Evolutionary conservation across 2,113 vertebrate genomes (phyloP), one percentile per base, ranked within the genome.

Genomic region (Oxyruncus cristatus): DNA sequence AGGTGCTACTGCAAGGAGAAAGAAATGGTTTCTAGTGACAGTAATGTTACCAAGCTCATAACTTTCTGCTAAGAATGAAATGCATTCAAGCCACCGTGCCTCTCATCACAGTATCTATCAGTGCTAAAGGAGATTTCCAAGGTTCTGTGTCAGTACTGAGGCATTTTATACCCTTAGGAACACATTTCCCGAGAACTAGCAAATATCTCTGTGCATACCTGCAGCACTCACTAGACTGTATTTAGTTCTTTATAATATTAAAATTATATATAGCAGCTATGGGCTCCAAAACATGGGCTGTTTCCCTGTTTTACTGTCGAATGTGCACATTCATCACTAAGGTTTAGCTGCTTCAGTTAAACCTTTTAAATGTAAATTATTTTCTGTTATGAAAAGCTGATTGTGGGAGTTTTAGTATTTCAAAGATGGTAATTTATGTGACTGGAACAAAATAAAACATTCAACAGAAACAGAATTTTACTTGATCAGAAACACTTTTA

Each of bases 361-460:
- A 96, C 84, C 94, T 96, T 98, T 96, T 96, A 96, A 97, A 95
- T 80, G 94, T 96, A 97, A 95, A 97, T 95, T 92, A 96, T 97
- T 94, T 97, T 95, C 92, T 75, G 85, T 96, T 96, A 91, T 92
- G 91, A 97, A 97, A 68, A 95, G 93, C 74, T 95, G 94, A 97
- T 97, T 94, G 72, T 74, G 78, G 93, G 94, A 90, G 92, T 97
- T 96, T 88, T 56, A 93, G 58, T 91, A 93, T 96, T 96, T 97
- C 97, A 97, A 95, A 94, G 95, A 94, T 65, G 88, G 96, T 94
- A 97, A 95, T 97, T 98, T 97, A 96, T 96, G 84, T 76, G 94
- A 96, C 85, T 96, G 88, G 90, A 95, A 96, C 73, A 97, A 98
- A 97, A 97, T 94, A 97, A 97, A 98, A 97, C 89, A 93, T 95